Evolutionary conservation across 2,113 vertebrate genomes (phyloP), one percentile per base, ranked within the genome.

Genomic region (Collichthys lucidus): DNA sequence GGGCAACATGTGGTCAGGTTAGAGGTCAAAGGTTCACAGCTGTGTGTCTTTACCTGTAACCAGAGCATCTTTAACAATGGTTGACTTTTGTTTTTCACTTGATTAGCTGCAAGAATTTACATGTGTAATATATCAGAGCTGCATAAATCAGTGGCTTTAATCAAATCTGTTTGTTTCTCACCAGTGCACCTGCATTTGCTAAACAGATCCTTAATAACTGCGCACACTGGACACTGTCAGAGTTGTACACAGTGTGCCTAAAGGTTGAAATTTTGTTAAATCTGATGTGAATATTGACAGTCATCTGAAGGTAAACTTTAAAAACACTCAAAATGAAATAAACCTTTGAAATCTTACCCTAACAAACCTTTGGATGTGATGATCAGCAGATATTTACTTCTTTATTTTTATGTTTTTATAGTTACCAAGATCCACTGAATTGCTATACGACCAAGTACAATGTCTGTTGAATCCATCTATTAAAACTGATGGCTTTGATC

Each of bases 401-500:
- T 59, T 47, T 47, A 20, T 57, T 59, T 11, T 29, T 60, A 9
- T 31, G 29, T 61, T 16, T 61, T 35, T 61, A 61, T 35, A 44
- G 31, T 42, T 17, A 22, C 19, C 26, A 53, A 12, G 17, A 16
- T 42, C 6, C 20, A 56, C 8, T 55, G 20, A 22, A 16, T 50
- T 24, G 20, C 31, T 50, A 26, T 68, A 20, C 16, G 50, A 10
- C 14, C 55, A 52, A 14, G 26, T 29, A 53, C 50, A 61, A 62
- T 79, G 52, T 60, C 57, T 60, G 4, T 60, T 73, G 3, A 31
- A 60, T 52, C 11, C 9, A 16, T 55, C 22, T 50, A 19, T 52
- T 52, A 4, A n/a, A 35, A 16, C 2, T 31, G 17, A 10, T 24
- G 29, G 0, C 0, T 1, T 12, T n/a, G 1, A 11, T 40, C 1